Evolutionary conservation across 2,797 vertebrate species (phyloP), one percentile per base, ranked within the genome.

Genomic region (Crypturellus tataupa): DNA sequence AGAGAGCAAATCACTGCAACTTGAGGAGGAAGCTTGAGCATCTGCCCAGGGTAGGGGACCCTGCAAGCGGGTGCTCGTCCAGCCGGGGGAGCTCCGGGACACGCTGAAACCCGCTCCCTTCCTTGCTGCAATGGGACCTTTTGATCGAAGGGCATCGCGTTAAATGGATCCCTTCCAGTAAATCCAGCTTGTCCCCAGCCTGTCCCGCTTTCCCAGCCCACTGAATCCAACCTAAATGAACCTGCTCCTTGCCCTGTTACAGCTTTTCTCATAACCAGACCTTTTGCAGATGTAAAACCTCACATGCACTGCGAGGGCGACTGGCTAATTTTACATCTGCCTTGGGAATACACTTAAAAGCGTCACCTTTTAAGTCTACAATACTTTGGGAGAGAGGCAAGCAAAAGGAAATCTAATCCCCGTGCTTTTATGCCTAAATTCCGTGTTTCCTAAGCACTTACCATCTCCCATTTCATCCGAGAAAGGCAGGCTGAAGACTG

Each of bases 391-490:
- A 47, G 68, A 24, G 1, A 3, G 0, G 4, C 1, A 7, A 62
- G 51, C 63, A 7, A 12, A 47, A 11, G 5, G 12, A 44, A 69
- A 63, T 4, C 24, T 3, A 3, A 58, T 6, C 46, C 9, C n/a
- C 49, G 2, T 0, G 0, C 19, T 49, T 89, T 55, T 1, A 7
- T 13, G 25, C 19, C 49, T 6, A 3, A 9, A 35, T 6, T 44
- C 31, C 19, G 4, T 1, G n/a, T 60, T 39, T 53, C 85, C 58
- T 2, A 56, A 40, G 75, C 67, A 92, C 98, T 97, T 79, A 99
- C 99, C 99, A 3, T 99, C 99, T 40, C 99, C 99, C 99, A 99
- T 99, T 70, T 99, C 99, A 93, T 99, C 99, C 0, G 98, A 94
- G 94, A 99, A 99, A 39, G 99, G 99, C 91, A 99, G 98, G 91